Evolutionary conservation across 2,113 vertebrate species (phyloP).

Genomic region (Gadus chalcogrammus): DNA sequence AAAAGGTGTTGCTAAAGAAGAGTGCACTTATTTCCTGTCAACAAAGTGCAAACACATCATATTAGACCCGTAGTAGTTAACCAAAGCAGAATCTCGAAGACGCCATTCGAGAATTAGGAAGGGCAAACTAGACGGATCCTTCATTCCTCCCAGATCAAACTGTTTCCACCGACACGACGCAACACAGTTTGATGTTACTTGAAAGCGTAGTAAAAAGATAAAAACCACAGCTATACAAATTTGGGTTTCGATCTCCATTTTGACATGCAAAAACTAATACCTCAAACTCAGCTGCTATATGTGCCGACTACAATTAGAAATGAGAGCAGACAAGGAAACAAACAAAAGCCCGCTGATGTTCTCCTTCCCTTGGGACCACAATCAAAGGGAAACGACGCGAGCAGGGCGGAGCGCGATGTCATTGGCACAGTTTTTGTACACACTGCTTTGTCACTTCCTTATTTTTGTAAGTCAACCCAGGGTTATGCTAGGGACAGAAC

Average conservation of each 20-base stretch:
- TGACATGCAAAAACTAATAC: constrained; percentile 95
- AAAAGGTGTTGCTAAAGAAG: constrained; percentile 75
- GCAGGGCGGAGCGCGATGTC: constrained; percentile 45
- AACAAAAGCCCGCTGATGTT: constrained; percentile 44
- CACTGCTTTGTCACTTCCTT: constrained; percentile 70
- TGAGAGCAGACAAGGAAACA: constrained; percentile 27
- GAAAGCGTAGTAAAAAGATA: constrained; percentile 31
- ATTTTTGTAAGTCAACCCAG: constrained; percentile 66
- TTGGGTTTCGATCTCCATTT: constrained; percentile 94
- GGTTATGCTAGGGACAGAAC: constrained; percentile 50
- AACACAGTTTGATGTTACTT: constrained; percentile 67
- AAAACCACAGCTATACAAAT: constrained; percentile 79
- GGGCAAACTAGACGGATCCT: constrained; percentile 72
- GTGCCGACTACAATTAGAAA: constrained; percentile 62
- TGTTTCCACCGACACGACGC: constrained; percentile 47
- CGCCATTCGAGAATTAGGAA: constrained; percentile 19
- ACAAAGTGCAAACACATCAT: constrained; percentile 70
- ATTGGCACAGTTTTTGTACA: constrained; percentile 66
- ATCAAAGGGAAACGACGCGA: constrained; percentile 65
- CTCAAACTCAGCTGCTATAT: constrained; percentile 88
- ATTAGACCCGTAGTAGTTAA: constrained; percentile 83
- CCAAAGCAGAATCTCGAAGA: constrained; percentile 86
- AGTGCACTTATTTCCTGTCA: constrained; percentile 85
- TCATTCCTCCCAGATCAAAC: constrained; percentile 66
- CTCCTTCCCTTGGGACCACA: constrained; percentile 57